Percentiles rank a stretch among this genome's conserved stretches.
These are phyloP conservation scores for Hymenopus coronatus DNA, from an alignment of 2,888 invertebrate genomes.

Conservation along the genomic window DNA sequence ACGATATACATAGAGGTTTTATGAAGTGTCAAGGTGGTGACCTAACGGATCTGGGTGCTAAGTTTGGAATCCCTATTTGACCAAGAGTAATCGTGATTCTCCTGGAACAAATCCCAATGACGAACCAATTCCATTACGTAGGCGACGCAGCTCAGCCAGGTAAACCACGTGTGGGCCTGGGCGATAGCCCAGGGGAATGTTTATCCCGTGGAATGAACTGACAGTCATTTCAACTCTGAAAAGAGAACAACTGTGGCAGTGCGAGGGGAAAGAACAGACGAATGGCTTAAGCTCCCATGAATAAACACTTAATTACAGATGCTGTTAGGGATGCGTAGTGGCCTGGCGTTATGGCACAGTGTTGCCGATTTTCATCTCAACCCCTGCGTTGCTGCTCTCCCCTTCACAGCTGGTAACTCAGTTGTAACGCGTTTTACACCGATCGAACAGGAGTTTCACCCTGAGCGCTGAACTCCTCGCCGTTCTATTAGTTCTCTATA, in stretches of 20 bases:
- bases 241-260: not conserved
- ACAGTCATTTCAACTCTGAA: not conserved
- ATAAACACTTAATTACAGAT: not conserved
- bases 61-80: too few relatives aligned
- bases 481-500: not conserved
- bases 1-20: too few relatives aligned
- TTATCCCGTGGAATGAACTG: not conserved
- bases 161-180: not conserved
- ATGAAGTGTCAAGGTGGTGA: too few relatives aligned
- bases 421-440: not conserved
- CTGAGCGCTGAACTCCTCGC: not conserved
- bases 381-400: not conserved
- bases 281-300: not conserved
- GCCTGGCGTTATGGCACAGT: not conserved
- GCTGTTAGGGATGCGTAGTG: not conserved
- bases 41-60: too few relatives aligned
- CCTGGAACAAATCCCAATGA: too few relatives aligned
- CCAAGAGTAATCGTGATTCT: too few relatives aligned
- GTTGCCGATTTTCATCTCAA: conserved; percentile 2
- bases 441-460: not conserved
- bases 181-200: not conserved
- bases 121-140: too few relatives aligned
- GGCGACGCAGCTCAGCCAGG: not conserved
- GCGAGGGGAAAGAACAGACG: not conserved
- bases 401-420: not conserved